phyloP scores from a whole-genome alignment of 2,797 vertebrate species.

The Telmatherina bonti region DNA sequence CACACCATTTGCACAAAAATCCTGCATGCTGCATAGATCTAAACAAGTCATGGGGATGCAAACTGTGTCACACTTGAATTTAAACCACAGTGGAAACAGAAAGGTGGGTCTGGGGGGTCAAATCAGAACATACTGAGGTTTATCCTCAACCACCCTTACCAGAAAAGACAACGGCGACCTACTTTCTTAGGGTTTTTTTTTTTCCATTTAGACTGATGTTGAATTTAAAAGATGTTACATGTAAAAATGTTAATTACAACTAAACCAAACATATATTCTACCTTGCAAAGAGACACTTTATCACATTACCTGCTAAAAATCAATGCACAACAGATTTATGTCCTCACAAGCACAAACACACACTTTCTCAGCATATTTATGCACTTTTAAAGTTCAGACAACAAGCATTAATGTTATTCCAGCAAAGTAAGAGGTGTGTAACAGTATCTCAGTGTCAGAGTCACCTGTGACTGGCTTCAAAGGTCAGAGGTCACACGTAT shows the following conservation, averaged over 20 bases:
- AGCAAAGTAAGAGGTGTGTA: constrained; percentile 55
- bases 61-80: not conserved
- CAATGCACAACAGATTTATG: not conserved
- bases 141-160: constrained; percentile 14
- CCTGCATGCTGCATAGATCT: no score
- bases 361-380: not conserved
- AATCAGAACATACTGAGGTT: constrained; percentile 8
- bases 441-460: constrained; percentile 56
- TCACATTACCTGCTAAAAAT: not conserved
- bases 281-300: no score
- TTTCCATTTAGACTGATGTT: not conserved
- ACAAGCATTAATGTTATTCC: constrained; percentile 28
- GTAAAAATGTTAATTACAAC: no score
- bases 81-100: constrained; percentile 19
- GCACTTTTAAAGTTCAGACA: constrained; percentile 10
- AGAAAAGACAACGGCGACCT: not conserved
- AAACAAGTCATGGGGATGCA: not conserved
- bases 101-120: not conserved
- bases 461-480: constrained; percentile 65
- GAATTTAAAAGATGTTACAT: no score
- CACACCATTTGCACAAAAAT: no score
- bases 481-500: constrained; percentile 66
- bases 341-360: not conserved
- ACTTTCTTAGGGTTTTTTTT: not conserved
- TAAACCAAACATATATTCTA: no score